Conservation (phyloP, 1,140 invertebrate genomes). For the Nasonia longicornis region DNA sequence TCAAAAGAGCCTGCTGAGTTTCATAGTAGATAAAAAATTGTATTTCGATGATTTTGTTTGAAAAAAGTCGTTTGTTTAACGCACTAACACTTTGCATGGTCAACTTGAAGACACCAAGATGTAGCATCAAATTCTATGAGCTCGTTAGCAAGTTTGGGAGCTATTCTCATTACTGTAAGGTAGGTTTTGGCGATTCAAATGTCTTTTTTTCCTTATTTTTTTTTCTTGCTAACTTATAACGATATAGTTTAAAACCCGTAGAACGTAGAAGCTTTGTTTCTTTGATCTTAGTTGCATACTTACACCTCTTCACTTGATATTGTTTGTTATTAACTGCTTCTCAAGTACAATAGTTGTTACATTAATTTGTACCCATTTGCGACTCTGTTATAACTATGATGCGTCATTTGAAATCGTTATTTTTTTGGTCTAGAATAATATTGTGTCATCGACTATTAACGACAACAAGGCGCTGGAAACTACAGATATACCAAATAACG, state of each 20-base stretch:
- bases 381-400: background rate
- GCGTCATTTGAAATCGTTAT: background rate
- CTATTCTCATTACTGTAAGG: slow-evolving; percentile 55
- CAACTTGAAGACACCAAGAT: slow-evolving; percentile 61
- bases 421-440: slow-evolving; percentile 51
- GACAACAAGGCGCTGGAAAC: slow-evolving; percentile 64
- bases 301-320: background rate
- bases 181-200: slow-evolving; percentile 50
- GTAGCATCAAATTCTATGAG: slow-evolving; percentile 63
- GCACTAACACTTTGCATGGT: slow-evolving; percentile 65
- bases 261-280: slow-evolving; percentile 2
- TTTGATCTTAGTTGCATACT: background rate
- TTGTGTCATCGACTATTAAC: slow-evolving; percentile 55
- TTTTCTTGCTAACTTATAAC: slow-evolving; percentile 36
- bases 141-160: slow-evolving; percentile 63
- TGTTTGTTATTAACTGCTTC: slow-evolving; percentile 28
- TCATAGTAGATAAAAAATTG: background rate
- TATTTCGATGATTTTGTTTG: slow-evolving; percentile 25
- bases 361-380: background rate
- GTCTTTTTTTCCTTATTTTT: slow-evolving; percentile 47
- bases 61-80: slow-evolving; percentile 53
- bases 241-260: slow-evolving; percentile 15
- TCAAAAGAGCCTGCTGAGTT: slow-evolving; percentile 10
- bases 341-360: slow-evolving; percentile 7
- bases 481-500: slow-evolving; percentile 64